Evolutionary conservation across 2,113 vertebrate genomes (phyloP), one percentile per base, ranked within the genome.

Genomic region (Phalacrocorax pelagicus): DNA sequence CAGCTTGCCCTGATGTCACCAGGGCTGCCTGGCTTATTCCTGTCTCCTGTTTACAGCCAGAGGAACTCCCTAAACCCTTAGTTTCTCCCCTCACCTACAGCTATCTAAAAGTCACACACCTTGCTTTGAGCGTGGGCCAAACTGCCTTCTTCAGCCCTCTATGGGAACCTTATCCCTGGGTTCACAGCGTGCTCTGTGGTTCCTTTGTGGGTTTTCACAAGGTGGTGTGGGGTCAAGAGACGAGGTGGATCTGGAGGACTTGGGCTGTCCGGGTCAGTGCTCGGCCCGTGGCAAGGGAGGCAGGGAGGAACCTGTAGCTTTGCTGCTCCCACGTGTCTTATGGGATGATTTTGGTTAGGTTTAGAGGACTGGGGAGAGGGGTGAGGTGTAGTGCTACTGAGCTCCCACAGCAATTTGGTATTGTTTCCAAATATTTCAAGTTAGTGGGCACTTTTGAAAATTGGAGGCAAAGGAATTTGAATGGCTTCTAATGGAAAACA

Each of bases 401-500:
- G 65, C 65, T 91, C 65, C 57, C 30, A 2, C 70, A n/a, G 73
- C 65, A 49, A 18, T 80, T 72, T 69, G 22, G 30, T 82, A 20
- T 51, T 3, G 1, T 57, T 95, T 65, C 84, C 78, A 77, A 66
- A 6, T 65, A 62, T 24, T 80, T 65, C 74, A 66, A 54, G 63
- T 92, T 77, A 73, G 91, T 65, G 86, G 83, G 88, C 20, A 62
- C 78, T 92, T 92, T 15, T 66, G 84, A 88, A 89, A 91, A 88
- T 90, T 24, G 42, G 54, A 82, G 89, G 81, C 70, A 87, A 47
- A 95, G 89, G 92, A 91, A 55, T 94, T 29, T 58, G 86, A 91
- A 88, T 81, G 65, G 65, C 47, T 92, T 12, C 34, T 91, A 90
- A 95, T 73, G 47, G 86, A 47, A 90, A 91, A n/a, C 92, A 94